These are phyloP conservation scores for Colletes latitarsis DNA, from an alignment of 1,140 invertebrate species.

Conservation along the genomic window DNA sequence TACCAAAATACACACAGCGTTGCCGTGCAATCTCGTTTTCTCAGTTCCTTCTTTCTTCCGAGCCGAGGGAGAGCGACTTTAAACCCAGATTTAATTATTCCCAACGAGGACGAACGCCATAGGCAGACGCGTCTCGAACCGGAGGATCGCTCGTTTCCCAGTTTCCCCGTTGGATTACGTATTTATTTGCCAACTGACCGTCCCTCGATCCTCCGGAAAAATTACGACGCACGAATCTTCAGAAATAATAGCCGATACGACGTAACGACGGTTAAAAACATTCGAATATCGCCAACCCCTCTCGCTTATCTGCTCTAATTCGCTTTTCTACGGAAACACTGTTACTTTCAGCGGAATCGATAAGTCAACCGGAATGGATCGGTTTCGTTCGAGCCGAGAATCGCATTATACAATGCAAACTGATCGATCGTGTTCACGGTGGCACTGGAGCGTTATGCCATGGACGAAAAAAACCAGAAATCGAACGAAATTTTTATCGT, in stretches of 20 bases:
- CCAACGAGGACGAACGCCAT: constrained; percentile 31
- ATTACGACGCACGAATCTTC: background rate
- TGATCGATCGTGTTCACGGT: background rate
- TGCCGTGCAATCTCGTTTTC: constrained; percentile 46
- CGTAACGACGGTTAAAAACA: background rate
- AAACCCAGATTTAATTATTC: constrained; percentile 58
- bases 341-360: constrained; percentile 62
- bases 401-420: background rate
- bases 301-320: constrained; percentile 44
- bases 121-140: background rate
- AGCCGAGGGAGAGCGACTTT: constrained; percentile 30
- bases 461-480: too few species aligned
- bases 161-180: background rate
- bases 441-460: too few species aligned
- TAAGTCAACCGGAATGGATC: constrained; percentile 37
- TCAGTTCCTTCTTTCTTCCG: constrained; percentile 35
- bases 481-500: too few species aligned
- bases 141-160: background rate
- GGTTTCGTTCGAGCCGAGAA: background rate
- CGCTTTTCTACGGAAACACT: constrained; percentile 51
- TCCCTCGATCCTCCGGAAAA: background rate
- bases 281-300: background rate
- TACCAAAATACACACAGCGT: constrained; percentile 58
- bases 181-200: constrained; percentile 4
- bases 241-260: background rate